These are phyloP conservation scores for Hyaena hyaena DNA, from an alignment of 2,113 vertebrate genomes.

Conservation along the genomic window DNA sequence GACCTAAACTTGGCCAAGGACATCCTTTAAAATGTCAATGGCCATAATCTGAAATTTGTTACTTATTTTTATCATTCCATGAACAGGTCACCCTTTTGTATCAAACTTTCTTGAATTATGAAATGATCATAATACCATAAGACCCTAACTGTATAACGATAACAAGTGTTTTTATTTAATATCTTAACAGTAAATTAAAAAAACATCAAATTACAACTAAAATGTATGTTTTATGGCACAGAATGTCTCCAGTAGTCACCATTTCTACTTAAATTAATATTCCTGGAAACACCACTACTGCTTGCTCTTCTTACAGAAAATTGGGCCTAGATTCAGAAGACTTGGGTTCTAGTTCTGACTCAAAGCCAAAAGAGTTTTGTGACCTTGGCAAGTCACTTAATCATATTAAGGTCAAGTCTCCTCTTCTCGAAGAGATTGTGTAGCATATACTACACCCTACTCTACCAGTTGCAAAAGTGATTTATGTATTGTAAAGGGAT, in stretches of 20 bases:
- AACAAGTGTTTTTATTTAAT: background rate
- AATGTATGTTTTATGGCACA: conserved; percentile 7
- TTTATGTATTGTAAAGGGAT: conserved; percentile 17
- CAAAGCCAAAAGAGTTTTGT: background rate
- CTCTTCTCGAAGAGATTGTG: background rate
- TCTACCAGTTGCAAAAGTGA: background rate
- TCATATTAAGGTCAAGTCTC: background rate
- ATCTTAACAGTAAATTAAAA: background rate
- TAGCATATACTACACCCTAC: background rate
- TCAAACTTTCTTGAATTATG: background rate
- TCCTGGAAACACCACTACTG: background rate
- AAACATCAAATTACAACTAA: conserved; percentile 23
- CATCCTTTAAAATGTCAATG: conserved; percentile 24
- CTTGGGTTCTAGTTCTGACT: background rate
- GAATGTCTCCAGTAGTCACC: background rate
- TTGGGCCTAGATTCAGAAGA: background rate
- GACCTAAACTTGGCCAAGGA: background rate
- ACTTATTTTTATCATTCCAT: conserved; percentile 15
- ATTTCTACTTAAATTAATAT: conserved; percentile 39
- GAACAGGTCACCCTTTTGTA: background rate
- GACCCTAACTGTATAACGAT: background rate
- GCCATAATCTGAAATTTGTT: background rate
- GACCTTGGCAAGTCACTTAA: background rate
- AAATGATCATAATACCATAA: background rate
- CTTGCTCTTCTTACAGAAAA: background rate